Evolutionary conservation across 2,113 vertebrate genomes (phyloP).

Genomic region (Nothoprocta perdicaria): DNA sequence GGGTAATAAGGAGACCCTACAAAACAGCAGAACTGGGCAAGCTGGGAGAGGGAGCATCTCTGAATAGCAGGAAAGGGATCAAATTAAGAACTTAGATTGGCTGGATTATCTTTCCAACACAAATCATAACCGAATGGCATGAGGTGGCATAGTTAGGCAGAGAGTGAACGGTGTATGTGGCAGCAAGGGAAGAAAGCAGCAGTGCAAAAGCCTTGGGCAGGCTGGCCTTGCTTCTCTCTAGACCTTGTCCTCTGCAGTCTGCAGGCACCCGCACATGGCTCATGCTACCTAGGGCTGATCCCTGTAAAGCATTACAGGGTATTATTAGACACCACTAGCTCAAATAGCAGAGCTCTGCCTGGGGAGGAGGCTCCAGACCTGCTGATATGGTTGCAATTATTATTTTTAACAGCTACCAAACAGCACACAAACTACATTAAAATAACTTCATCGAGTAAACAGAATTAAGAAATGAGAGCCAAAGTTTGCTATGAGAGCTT

Average conservation of each 20-base stretch:
- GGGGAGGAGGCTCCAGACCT: not conserved
- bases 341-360: constrained; percentile 8
- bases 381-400: not conserved
- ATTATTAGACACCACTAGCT: constrained; percentile 33
- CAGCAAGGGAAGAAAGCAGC: too few species aligned
- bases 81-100: not conserved
- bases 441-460: not conserved
- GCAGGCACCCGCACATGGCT: not conserved
- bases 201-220: not conserved
- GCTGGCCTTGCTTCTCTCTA: not conserved
- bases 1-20: not conserved
- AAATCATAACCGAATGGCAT: not conserved
- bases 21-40: not conserved
- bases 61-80: not conserved
- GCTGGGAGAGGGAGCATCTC: not conserved
- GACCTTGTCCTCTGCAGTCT: not conserved
- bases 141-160: not conserved
- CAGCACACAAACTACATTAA: not conserved
- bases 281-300: not conserved
- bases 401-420: constrained; percentile 43
- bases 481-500: not conserved
- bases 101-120: not conserved
- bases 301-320: constrained; percentile 13
- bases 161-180: not conserved
- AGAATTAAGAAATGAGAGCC: not conserved